Conservation (phyloP, 2,113 vertebrate species). For the Anhinga rufa region DNA sequence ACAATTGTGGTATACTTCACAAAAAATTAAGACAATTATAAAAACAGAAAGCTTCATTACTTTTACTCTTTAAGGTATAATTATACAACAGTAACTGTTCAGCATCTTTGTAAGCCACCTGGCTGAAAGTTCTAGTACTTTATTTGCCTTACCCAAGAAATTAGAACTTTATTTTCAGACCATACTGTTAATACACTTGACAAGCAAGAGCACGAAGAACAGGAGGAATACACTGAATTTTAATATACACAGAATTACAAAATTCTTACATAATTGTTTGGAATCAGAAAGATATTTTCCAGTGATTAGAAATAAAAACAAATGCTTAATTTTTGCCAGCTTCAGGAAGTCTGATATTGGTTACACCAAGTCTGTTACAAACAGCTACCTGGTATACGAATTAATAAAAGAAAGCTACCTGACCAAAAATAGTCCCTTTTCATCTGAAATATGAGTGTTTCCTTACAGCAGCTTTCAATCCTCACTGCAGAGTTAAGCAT, state of each 20-base stretch:
- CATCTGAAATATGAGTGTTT: neutral
- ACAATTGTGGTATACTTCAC: neutral
- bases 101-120: neutral
- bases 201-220: neutral
- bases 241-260: neutral
- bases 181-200: neutral
- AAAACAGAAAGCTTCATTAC: neutral
- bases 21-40: neutral
- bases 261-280: rapidly evolving
- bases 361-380: neutral
- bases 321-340: neutral
- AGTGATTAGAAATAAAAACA: neutral
- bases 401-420: neutral
- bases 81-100: neutral
- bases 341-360: neutral
- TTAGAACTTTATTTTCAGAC: neutral
- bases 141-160: neutral
- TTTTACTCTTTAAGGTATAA: neutral
- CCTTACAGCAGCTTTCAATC: neutral
- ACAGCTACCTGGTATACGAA: neutral
- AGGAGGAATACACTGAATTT: neutral
- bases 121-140: neutral
- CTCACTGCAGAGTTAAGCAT: neutral
- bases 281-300: neutral
- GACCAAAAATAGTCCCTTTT: neutral